phyloP scores from a whole-genome alignment of 2,888 invertebrate species.

The Oligia latruncula region DNA sequence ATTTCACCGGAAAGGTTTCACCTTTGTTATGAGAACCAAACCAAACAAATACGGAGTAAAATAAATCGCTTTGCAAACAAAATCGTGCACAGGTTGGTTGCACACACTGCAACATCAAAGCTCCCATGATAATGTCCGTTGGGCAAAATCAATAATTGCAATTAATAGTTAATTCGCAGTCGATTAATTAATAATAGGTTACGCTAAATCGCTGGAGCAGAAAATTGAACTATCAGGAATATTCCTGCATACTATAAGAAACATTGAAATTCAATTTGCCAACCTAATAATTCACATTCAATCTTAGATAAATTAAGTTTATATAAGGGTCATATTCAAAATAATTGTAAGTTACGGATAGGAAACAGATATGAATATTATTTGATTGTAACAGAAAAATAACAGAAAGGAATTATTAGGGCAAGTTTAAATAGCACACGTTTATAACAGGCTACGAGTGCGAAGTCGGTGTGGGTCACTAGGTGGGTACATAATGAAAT shows the following conservation, averaged over 20 bases:
- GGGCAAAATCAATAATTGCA: background rate
- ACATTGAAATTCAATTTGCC: background rate
- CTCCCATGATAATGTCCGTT: background rate
- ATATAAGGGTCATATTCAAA: too few species aligned
- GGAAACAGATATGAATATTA: too few species aligned
- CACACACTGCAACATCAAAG: background rate
- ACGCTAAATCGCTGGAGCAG: conserved; percentile 25
- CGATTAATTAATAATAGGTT: background rate
- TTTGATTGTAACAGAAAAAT: too few species aligned
- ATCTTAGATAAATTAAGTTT: background rate
- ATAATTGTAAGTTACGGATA: too few species aligned
- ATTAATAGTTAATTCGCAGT: conserved; percentile 10
- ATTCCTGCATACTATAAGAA: background rate
- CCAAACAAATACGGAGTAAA: background rate
- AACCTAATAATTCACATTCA: background rate
- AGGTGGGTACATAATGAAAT: too few species aligned
- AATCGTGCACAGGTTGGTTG: background rate
- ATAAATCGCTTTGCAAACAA: conserved; percentile 22
- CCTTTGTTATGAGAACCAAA: background rate
- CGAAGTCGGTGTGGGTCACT: too few species aligned
- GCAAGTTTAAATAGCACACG: too few species aligned
- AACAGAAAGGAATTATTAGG: too few species aligned
- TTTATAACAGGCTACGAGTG: too few species aligned
- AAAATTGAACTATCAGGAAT: conserved; percentile 7
- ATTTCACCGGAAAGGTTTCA: background rate